Base-by-base conservation (phyloP, 2,888 invertebrate species). In the Pharmacophagus antenor region DNA sequence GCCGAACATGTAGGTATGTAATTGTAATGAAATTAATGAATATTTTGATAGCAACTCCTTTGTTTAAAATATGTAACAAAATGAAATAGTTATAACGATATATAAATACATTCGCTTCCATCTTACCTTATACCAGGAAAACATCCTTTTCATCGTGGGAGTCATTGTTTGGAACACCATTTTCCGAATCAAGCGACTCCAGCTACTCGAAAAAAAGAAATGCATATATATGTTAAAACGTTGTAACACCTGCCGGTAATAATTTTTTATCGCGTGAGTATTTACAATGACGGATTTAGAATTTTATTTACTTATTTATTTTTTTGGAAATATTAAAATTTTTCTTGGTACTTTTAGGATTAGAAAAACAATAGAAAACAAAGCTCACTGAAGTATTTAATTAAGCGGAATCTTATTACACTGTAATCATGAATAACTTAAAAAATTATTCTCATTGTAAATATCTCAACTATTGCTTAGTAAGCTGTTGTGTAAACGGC, bases 81-180 rank as follows among this genome's bases (percentile, higher is more conserved):
- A 31, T 0, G 31, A 10, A 31, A 15, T 2, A 12, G 15, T 15
- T 31, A 12, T 31, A 10, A 10, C 10, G 7, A 10, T 27, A 27
- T 27, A 27, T 27, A 12, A 31, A 31, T 31, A 12, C 3, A 31
- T 10, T 10, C 15, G 31, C 15, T 7, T 2, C 31, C 31, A 31
- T 31, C 31, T 31, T 31, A 31, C 0, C 31, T 31, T 31, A 31
- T 31, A 31, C 31, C 53, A 48, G 63, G 59, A 53, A 64, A 69
- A 73, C 76, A 72, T 71, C 68, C 70, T 58, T 56, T 70, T 71
- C 66, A 67, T 66, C 71, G 75, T 72, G 70, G 69, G 69, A 71
- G 65, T 63, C 63, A 68, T 74, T 72, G 72, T 67, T 71, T 70
- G 72, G 76, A 74, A 72, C 70, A 62, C 72, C 72, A 80, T 79